Conservation (phyloP, 1,140 invertebrate species). For the Brachionus manjavacas region DNA sequence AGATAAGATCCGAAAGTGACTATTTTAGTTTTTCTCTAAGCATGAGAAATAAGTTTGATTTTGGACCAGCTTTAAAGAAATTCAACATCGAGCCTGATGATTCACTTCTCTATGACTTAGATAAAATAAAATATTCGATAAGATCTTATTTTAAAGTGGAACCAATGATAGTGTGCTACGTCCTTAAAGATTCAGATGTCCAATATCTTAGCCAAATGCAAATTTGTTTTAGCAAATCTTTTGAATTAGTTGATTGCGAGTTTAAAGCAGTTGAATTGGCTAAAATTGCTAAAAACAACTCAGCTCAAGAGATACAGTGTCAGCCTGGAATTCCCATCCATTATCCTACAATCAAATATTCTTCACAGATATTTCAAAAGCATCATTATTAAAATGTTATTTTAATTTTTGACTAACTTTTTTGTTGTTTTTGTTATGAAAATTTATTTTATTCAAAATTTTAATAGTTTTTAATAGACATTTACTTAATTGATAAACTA, state of each 20-base stretch:
- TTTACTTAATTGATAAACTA: not conserved
- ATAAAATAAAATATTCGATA: constrained; percentile 27
- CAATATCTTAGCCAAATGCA: constrained; percentile 42
- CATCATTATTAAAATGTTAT: not conserved
- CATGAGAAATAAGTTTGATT: not conserved
- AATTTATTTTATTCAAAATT: not conserved
- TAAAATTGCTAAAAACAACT: not conserved
- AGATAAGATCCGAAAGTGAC: constrained; percentile 13
- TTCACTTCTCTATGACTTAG: constrained; percentile 15
- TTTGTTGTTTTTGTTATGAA: not conserved
- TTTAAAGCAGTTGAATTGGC: constrained; percentile 37
- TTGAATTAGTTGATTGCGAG: constrained; percentile 41
- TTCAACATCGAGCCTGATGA: constrained; percentile 10
- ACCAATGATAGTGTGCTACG: constrained; percentile 38
- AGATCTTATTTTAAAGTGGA: constrained; percentile 12
- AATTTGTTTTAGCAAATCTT: constrained; percentile 33
- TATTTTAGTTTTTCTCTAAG: constrained; percentile 27
- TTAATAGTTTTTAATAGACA: not conserved
- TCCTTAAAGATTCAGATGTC: constrained; percentile 39
- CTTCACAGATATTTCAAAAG: not conserved
- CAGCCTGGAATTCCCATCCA: constrained; percentile 17
- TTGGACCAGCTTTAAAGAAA: constrained; percentile 15
- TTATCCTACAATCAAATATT: constrained; percentile 33
- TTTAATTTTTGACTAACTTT: not conserved
- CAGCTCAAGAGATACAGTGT: constrained; percentile 38